Evolutionary conservation across 2,888 invertebrate genomes (phyloP), one percentile per base, ranked within the genome.

Genomic region (Endomychus coccineus): DNA sequence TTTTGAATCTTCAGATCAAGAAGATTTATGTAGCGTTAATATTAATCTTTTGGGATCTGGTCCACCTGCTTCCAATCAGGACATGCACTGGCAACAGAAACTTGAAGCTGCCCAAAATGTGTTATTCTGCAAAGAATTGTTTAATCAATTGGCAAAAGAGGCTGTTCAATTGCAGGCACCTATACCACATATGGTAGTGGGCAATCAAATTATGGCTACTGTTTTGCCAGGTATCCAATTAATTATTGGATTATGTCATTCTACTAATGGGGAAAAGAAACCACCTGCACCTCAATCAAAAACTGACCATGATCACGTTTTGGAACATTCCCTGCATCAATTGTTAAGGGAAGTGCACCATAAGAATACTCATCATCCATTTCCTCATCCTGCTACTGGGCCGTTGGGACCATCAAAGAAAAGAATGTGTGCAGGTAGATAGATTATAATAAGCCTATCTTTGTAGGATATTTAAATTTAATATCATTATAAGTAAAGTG

Each of bases 91-190:
- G 96, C 92, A 95, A 54, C 88, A 90, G 58, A 91, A 91, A 53
- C 69, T 96, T n/a, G 95, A 96, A 61, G 89, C 90, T 0, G 95
- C 95, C 0, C 96, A 96, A 61, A 96, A 96, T 64, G 94, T 96
- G 15, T 71, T 96, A 12, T 96, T 95, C 68, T 96, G 96, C 61
- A 95, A 95, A 66, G 96, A 96, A 64, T 67, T 96, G 17, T 96
- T 96, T 60, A 87, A 90, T 45, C 86, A 95, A 54, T 67, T 96
- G 35, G 95, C 95, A 0, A 82, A 91, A 34, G 96, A 96, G 64
- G 95, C 96, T 0, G 92, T 95, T 3, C 91, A 92, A 58, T 67
- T 92, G 3, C 88, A 91, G 55, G 87, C 91, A 0, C 84, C 88
- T 0, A 91, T 95, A 58, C 95, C 95, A 0, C 95, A 95, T 56